Percentiles rank a stretch among this genome's conserved stretches.
Conservation (phyloP, 2,113 vertebrate species). For the Psammodynastes pulverulentus region DNA sequence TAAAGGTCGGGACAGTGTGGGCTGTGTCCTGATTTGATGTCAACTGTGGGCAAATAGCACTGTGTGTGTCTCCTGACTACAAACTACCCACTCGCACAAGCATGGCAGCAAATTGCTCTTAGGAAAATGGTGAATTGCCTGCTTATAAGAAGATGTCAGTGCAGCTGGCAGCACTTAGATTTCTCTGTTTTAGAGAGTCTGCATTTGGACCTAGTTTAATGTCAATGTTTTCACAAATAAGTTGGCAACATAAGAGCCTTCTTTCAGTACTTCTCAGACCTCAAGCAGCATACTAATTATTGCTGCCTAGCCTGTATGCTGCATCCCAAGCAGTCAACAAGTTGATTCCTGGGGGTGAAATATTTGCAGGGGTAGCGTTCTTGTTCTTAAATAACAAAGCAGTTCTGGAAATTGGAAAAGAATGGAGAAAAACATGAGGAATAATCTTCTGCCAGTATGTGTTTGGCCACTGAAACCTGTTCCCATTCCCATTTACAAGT, state of each 20-base stretch:
- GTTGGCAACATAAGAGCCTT: neutral
- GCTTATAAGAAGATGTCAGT: constrained; percentile 41
- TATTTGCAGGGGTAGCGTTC: neutral
- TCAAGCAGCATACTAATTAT: neutral
- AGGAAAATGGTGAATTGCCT: neutral
- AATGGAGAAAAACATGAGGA: neutral
- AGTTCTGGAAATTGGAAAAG: neutral
- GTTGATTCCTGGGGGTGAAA: neutral
- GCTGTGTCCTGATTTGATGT: constrained; percentile 40
- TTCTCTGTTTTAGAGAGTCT: neutral
- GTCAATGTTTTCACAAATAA: neutral
- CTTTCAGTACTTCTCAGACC: rapidly evolving
- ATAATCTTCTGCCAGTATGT: neutral
- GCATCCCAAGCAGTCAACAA: neutral
- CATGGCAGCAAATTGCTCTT: constrained; percentile 27
- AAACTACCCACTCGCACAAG: constrained; percentile 45
- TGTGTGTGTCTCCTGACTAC: constrained; percentile 20
- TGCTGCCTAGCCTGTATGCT: neutral
- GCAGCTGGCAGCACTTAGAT: constrained; percentile 3
- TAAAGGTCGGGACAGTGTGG: constrained; percentile 38
- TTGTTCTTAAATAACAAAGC: neutral
- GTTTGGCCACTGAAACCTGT: neutral
- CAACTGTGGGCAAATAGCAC: constrained; percentile 20
- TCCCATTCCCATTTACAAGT: neutral
- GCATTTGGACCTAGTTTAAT: neutral